Evolutionary conservation across 2,888 invertebrate species (phyloP), one percentile per base, ranked within the genome.

Genomic region (Melinaea marsaeus): DNA sequence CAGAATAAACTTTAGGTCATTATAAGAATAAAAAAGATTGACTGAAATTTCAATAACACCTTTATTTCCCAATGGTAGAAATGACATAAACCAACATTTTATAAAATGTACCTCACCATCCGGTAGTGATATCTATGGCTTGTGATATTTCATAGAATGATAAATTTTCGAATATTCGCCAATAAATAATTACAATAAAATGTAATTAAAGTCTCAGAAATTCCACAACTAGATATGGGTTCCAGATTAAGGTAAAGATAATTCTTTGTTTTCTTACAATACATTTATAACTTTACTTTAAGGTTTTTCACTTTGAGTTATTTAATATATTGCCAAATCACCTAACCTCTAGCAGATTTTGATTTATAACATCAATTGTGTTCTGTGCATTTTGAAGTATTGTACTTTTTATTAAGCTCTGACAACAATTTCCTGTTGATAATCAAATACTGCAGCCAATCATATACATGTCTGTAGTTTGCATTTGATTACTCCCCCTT

Each of bases 161-260:
- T 64, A 75, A 61, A 73, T 73, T 76, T 74, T 55, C 42, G 13
- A 67, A 55, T 62, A 62, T 58, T 58, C 47, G 55, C 58, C 57
- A 63, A 60, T 65, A 61, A 61, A 63, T 64, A 63, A 51, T 57
- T 55, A 55, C 33, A 62, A 67, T 81, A 87, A 84, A 73, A 83
- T 83, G 83, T 84, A 82, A 85, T 76, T 77, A 75, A 79, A 82
- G 81, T 77, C 78, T 77, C 67, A 69, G 73, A 73, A 78, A 73
- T 69, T 83, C 83, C 85, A 87, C 85, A 83, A 86, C 79, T 81
- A 86, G 85, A 83, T 79, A 89, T 89, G 89, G 88, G 89, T 86
- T 89, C 89, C 83, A 85, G 89, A 84, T 75, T 89, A 79, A 85
- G 89, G 89, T 88, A 84, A 79, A 71, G 42, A 47, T 46, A 22